Evolutionary conservation across 2,888 invertebrate genomes (phyloP).

Genomic region (Listrodromus nycthemerus): DNA sequence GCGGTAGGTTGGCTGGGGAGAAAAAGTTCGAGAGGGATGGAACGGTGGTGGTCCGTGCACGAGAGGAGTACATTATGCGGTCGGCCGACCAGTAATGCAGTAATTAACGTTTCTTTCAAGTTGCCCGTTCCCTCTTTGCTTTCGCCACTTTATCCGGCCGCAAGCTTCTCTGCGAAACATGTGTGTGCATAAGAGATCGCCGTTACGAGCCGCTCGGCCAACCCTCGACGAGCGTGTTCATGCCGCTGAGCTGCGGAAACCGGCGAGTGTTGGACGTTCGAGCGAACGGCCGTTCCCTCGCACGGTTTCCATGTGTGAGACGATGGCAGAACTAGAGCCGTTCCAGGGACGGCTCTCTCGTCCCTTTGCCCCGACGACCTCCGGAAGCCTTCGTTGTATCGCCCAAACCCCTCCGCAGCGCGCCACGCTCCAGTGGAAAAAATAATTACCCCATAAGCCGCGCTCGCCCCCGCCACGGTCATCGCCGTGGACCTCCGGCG

Average conservation of each 20-base stretch:
- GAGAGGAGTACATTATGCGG: conserved; percentile 74
- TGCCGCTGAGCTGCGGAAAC: not conserved
- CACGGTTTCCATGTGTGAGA: not conserved
- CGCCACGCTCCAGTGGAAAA: conserved; percentile 65
- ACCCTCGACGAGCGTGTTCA: not conserved
- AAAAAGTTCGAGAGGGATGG: conserved; percentile 42
- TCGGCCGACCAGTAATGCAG: conserved; percentile 76
- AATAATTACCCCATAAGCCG: conserved; percentile 66
- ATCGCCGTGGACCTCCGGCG: conserved; percentile 10
- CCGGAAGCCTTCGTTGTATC: conserved; percentile 42
- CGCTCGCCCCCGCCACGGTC: conserved; percentile 22
- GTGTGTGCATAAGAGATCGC: conserved; percentile 34
- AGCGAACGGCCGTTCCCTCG: conserved; percentile 5
- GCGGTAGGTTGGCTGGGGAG: not conserved
- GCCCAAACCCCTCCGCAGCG: conserved; percentile 38
- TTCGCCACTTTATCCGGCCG: conserved; percentile 65
- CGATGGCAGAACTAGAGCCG: conserved; percentile 31
- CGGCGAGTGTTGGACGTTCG: not conserved
- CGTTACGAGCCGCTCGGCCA: not conserved
- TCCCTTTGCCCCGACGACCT: conserved; percentile 51
- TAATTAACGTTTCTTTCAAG: conserved; percentile 81
- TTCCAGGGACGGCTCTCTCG: conserved; percentile 15
- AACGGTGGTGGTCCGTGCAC: conserved; percentile 35
- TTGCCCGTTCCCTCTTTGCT: conserved; percentile 64
- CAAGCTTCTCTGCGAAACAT: conserved; percentile 63